Conservation (phyloP, 2,888 invertebrate species). For the Steinernema scapterisci region DNA sequence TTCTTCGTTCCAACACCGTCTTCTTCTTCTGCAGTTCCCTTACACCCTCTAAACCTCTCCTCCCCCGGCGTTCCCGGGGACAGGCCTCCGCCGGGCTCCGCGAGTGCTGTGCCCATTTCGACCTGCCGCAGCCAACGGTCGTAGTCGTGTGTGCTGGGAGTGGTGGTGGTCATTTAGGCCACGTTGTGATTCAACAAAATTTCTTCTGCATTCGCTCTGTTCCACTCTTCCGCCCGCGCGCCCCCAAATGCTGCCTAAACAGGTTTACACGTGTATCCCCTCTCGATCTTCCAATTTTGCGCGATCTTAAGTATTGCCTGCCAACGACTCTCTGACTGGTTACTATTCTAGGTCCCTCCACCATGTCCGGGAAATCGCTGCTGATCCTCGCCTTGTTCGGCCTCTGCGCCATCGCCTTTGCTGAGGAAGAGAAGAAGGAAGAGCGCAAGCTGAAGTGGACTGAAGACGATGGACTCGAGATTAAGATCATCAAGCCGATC, state of each 20-base stretch:
- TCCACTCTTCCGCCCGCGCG: conserved; percentile 5
- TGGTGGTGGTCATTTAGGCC: conserved; percentile 16
- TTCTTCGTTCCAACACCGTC: background rate
- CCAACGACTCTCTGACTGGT: too few relatives aligned
- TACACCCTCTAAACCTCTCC: conserved; percentile 4
- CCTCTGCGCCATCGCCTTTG: conserved; percentile 8
- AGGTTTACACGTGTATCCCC: conserved; percentile 26
- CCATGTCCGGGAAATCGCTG: background rate
- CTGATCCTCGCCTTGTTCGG: background rate
- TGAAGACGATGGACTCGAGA: conserved; percentile 54
- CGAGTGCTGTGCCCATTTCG: conserved; percentile 11
- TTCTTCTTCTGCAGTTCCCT: background rate
- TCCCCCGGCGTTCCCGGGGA: background rate
- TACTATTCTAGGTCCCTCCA: background rate
- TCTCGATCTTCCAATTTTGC: background rate
- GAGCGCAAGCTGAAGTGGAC: conserved; percentile 65
- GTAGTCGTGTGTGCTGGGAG: background rate
- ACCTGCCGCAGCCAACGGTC: background rate
- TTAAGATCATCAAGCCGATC: conserved; percentile 65
- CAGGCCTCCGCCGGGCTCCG: too few relatives aligned
- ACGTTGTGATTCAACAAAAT: background rate
- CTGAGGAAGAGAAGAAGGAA: conserved; percentile 33
- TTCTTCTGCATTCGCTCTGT: background rate
- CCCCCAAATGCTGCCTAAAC: background rate
- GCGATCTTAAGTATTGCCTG: background rate